Conservation (phyloP, 1,140 invertebrate species). For the Drosophila bocqueti region DNA sequence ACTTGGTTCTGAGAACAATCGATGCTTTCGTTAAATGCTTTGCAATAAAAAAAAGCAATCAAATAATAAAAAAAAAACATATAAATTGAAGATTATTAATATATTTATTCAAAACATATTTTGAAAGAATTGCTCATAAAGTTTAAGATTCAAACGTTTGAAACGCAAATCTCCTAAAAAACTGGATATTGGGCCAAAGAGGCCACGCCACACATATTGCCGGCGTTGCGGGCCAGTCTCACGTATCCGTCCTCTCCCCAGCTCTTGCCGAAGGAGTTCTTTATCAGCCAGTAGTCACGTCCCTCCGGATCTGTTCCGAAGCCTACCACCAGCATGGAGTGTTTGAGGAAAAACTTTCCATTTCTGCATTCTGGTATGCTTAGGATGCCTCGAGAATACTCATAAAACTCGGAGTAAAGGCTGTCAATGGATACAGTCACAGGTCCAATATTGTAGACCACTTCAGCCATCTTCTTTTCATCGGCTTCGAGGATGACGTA, state of each 20-base stretch:
- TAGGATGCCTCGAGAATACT: constrained; percentile 24
- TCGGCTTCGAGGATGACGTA: constrained; percentile 86
- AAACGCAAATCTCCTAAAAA: not conserved
- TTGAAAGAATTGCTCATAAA: too few species aligned
- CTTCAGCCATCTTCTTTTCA: constrained; percentile 89
- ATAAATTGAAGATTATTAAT: too few species aligned
- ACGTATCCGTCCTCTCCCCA: constrained; percentile 89
- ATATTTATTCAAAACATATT: too few species aligned
- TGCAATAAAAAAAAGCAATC: too few species aligned
- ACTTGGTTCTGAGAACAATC: not conserved
- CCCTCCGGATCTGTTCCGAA: constrained; percentile 86
- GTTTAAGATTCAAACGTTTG: too few species aligned
- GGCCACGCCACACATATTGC: constrained; percentile 44
- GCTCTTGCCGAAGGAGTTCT: constrained; percentile 86
- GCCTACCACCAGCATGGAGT: constrained; percentile 89
- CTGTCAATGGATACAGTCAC: constrained; percentile 34
- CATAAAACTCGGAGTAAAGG: not conserved
- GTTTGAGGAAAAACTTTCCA: not conserved
- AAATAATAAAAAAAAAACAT: too few species aligned
- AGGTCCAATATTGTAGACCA: constrained; percentile 88
- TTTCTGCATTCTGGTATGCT: constrained; percentile 88
- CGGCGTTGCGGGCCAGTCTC: constrained; percentile 86
- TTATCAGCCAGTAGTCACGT: constrained; percentile 89
- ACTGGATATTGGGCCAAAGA: constrained; percentile 4
- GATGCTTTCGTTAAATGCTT: not conserved